These are phyloP conservation scores for Leucoraja ocellata DNA, from an alignment of 2,797 vertebrate species.

Conservation along the genomic window DNA sequence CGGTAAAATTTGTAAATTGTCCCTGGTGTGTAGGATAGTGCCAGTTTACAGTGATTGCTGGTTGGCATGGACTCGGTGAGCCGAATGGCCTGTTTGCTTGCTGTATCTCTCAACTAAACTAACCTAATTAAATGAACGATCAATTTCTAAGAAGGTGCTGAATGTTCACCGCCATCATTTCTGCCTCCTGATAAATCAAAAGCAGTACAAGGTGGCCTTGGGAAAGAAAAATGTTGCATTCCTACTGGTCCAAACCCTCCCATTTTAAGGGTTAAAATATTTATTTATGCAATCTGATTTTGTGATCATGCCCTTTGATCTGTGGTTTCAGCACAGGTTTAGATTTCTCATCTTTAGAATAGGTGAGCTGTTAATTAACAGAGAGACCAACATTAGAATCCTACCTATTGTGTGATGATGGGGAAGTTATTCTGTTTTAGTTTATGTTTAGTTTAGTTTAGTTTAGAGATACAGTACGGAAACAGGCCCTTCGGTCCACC, in stretches of 20 bases:
- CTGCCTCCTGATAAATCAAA: neutral
- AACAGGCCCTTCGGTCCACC: too few species aligned
- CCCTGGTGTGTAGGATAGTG: too few species aligned
- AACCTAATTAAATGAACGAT: too few species aligned
- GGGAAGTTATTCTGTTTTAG: neutral
- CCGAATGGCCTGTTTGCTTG: too few species aligned
- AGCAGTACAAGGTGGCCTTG: neutral
- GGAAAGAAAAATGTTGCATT: neutral
- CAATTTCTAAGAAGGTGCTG: too few species aligned
- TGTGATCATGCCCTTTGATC: neutral
- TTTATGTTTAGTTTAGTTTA: too few species aligned
- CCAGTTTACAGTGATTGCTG: too few species aligned
- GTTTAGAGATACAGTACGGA: too few species aligned
- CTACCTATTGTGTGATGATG: neutral
- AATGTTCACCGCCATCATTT: too few species aligned
- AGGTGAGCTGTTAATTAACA: neutral
- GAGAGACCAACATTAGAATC: neutral
- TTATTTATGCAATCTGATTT: neutral
- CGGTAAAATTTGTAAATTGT: too few species aligned
- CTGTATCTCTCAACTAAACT: too few species aligned
- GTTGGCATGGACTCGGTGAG: too few species aligned
- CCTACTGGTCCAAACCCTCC: neutral
- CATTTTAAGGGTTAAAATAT: neutral
- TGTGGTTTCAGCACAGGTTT: neutral
- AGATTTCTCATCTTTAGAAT: neutral